These are phyloP conservation scores for Eulithis testata DNA, from an alignment of 2,888 invertebrate genomes.

Conservation along the genomic window DNA sequence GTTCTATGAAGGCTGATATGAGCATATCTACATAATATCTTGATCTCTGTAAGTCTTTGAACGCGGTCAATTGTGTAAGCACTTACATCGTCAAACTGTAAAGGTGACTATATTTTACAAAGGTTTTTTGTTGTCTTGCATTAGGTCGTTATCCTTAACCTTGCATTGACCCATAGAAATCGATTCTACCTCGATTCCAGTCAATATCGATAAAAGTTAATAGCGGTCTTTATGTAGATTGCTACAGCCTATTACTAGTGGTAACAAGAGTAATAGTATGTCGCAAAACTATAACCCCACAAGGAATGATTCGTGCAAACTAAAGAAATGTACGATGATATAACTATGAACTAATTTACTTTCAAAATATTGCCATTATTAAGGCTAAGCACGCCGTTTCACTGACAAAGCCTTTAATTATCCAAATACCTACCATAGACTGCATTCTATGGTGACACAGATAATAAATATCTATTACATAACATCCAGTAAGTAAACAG, in stretches of 20 bases:
- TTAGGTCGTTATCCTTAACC: constrained; percentile 36
- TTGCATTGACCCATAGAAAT: constrained; percentile 31
- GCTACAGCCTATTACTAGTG: constrained; percentile 22
- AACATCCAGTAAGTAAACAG: constrained; percentile 36
- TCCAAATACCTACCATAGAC: constrained; percentile 32
- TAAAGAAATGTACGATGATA: constrained; percentile 77
- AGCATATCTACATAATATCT: background rate
- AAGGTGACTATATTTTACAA: constrained; percentile 10
- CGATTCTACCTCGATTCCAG: constrained; percentile 32
- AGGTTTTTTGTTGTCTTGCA: background rate
- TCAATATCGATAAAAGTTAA: constrained; percentile 33
- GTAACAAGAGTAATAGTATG: constrained; percentile 24
- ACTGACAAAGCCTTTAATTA: constrained; percentile 26
- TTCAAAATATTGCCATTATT: constrained; percentile 56
- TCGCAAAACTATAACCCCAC: constrained; percentile 52
- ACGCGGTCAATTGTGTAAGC: background rate
- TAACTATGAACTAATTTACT: constrained; percentile 54
- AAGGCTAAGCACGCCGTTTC: constrained; percentile 35
- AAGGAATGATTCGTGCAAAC: constrained; percentile 88
- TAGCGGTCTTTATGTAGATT: constrained; percentile 35
- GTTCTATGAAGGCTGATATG: constrained; percentile 13
- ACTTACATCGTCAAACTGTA: background rate
- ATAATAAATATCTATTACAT: constrained; percentile 41
- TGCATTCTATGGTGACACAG: constrained; percentile 33
- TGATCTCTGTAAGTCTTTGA: background rate